phyloP scores from a whole-genome alignment of 1,140 invertebrate genomes.

The Drosophila elegans region DNA sequence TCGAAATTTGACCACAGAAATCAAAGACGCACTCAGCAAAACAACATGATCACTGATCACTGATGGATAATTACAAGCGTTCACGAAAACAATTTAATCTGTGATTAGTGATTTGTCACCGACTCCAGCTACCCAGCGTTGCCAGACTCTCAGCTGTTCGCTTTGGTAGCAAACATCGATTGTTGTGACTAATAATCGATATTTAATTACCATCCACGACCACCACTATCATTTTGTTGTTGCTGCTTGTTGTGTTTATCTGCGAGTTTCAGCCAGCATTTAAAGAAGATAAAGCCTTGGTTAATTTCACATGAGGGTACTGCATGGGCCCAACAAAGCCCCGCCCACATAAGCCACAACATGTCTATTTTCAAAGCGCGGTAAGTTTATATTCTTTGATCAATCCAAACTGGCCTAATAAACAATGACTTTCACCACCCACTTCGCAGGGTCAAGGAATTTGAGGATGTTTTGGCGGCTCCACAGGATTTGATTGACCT shows the following conservation, averaged over 20 bases:
- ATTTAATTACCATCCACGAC: not conserved
- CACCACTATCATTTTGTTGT: not conserved
- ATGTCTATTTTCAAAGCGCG: slow-evolving; percentile 84
- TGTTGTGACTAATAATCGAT: not conserved
- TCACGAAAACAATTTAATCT: too few species aligned
- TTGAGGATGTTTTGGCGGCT: slow-evolving; percentile 88
- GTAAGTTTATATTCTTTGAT: slow-evolving; percentile 23
- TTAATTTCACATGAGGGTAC: not conserved
- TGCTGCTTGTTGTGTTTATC: slow-evolving; percentile 14
- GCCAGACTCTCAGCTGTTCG: too few species aligned
- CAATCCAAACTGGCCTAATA: not conserved
- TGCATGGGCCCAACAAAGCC: slow-evolving; percentile 32
- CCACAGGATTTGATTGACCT: slow-evolving; percentile 89
- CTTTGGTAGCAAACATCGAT: not conserved
- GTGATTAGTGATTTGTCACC: too few species aligned
- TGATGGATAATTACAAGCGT: too few species aligned
- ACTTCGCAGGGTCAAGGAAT: slow-evolving; percentile 89
- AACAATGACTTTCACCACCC: slow-evolving; percentile 12
- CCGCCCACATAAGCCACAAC: slow-evolving; percentile 4
- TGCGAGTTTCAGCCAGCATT: not conserved
- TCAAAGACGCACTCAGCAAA: too few species aligned
- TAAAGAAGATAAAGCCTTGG: not conserved
- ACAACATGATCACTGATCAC: too few species aligned
- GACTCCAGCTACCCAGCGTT: too few species aligned
- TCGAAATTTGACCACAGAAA: not conserved